phyloP scores from a whole-genome alignment of 2,113 vertebrate genomes.

The Sinocyclocheilus anshuiensis region DNA sequence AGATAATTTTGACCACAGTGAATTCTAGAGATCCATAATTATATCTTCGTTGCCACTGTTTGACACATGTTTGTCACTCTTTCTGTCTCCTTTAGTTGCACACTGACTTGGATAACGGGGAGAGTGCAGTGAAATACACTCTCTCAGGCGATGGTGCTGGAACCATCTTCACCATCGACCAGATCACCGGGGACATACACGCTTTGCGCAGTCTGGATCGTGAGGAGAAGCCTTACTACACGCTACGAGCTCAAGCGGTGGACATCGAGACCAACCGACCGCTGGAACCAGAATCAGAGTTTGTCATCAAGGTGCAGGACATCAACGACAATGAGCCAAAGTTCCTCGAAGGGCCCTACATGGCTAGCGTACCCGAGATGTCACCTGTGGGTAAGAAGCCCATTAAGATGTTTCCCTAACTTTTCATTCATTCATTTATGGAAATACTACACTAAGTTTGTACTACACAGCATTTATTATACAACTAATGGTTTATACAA shows the following conservation, averaged over 20 bases:
- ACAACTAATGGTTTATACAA: too few species aligned
- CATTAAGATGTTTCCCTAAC: background rate
- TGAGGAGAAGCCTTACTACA: slow-evolving; percentile 98
- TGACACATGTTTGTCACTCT: background rate
- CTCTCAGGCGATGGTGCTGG: slow-evolving; percentile 96
- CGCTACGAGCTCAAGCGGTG: slow-evolving; percentile 93
- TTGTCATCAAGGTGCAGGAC: slow-evolving; percentile 98
- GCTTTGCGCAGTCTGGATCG: slow-evolving; percentile 94
- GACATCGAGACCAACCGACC: slow-evolving; percentile 89
- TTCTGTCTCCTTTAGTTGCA: slow-evolving; percentile 80
- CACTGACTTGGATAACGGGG: slow-evolving; percentile 95
- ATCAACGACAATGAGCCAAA: slow-evolving; percentile 99
- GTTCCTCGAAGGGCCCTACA: slow-evolving; percentile 95
- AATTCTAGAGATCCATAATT: background rate
- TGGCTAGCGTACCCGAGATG: slow-evolving; percentile 96
- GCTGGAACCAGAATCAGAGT: slow-evolving; percentile 95
- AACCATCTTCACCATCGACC: slow-evolving; percentile 96
- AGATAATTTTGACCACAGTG: background rate
- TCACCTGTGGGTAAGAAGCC: slow-evolving; percentile 92
- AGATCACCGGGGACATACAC: slow-evolving; percentile 97
- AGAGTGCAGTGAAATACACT: slow-evolving; percentile 92
- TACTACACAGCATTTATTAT: too few species aligned
- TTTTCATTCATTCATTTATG: background rate
- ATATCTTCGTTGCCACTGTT: background rate
- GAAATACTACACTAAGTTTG: background rate